A percentile compares a stretch with the other conserved stretches of the same genome.
Conservation (phyloP, 1,140 invertebrate species). For the Lepidurus packardi region DNA sequence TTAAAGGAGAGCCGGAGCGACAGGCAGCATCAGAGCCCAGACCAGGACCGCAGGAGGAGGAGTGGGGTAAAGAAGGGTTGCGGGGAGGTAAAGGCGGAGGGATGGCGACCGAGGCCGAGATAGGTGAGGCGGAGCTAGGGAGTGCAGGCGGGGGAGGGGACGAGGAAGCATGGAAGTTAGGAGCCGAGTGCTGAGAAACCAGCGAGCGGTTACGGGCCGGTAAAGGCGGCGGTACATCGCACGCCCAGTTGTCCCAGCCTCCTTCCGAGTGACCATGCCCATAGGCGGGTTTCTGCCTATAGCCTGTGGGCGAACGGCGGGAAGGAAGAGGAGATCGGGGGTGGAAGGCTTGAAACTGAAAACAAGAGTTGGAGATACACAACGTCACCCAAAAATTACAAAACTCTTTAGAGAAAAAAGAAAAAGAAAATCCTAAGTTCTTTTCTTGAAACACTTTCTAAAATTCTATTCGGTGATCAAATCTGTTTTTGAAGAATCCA, state of each 20-base stretch:
- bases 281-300: conserved; percentile 33
- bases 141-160: conserved; percentile 39
- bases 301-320: conserved; percentile 39
- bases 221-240: conserved; percentile 39
- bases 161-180: conserved; percentile 34
- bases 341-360: conserved; percentile 37
- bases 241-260: conserved; percentile 34
- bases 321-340: conserved; percentile 41
- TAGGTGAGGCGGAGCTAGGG: conserved; percentile 26
- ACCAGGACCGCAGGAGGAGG: conserved; percentile 25
- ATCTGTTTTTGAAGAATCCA: too few species aligned
- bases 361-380: conserved; percentile 40
- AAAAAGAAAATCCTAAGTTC: background rate
- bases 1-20: conserved; percentile 20
- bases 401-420: background rate
- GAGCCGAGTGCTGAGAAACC: conserved; percentile 38
- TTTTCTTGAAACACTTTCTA: background rate
- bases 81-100: conserved; percentile 58
- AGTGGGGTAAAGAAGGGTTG: conserved; percentile 46
- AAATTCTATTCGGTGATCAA: too few species aligned
- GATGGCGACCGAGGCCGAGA: background rate
- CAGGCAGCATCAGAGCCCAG: conserved; percentile 20
- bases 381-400: conserved; percentile 33
- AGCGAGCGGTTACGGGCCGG: conserved; percentile 37
- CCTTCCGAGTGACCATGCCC: conserved; percentile 28